Conservation (phyloP, 2,797 vertebrate genomes). For the Notamacropus eugenii region DNA sequence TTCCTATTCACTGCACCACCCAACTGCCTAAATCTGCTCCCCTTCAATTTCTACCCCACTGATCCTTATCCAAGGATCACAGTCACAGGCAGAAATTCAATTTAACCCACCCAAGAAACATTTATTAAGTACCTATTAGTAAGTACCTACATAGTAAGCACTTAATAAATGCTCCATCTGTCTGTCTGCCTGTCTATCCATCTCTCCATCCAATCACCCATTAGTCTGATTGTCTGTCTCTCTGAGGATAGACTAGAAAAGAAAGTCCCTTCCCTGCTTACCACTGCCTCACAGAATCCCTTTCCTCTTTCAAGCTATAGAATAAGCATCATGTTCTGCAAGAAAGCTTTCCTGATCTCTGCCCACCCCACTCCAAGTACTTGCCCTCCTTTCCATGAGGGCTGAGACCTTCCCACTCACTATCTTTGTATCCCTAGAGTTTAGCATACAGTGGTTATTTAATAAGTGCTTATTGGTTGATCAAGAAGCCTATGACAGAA, state of each 20-base stretch:
- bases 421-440: not conserved
- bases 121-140: too few relatives aligned
- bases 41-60: not conserved
- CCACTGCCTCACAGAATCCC: not conserved
- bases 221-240: not conserved
- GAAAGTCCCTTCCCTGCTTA: not conserved
- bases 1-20: not conserved
- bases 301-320: not conserved
- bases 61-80: not conserved
- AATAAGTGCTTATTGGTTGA: not conserved
- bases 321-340: not conserved
- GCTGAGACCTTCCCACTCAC: not conserved
- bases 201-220: too few relatives aligned
- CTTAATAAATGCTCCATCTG: not conserved
- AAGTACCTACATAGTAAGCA: not conserved
- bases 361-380: not conserved
- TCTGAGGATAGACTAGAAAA: not conserved
- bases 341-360: not conserved
- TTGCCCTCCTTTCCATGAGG: not conserved
- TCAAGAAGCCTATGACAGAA: not conserved
- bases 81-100: not conserved
- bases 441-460: not conserved
- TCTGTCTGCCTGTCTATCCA: not conserved
- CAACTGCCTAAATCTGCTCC: not conserved
- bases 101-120: not conserved